These are phyloP conservation scores for Macrosteles quadrilineatus DNA, from an alignment of 1,140 invertebrate species.

Conservation along the genomic window DNA sequence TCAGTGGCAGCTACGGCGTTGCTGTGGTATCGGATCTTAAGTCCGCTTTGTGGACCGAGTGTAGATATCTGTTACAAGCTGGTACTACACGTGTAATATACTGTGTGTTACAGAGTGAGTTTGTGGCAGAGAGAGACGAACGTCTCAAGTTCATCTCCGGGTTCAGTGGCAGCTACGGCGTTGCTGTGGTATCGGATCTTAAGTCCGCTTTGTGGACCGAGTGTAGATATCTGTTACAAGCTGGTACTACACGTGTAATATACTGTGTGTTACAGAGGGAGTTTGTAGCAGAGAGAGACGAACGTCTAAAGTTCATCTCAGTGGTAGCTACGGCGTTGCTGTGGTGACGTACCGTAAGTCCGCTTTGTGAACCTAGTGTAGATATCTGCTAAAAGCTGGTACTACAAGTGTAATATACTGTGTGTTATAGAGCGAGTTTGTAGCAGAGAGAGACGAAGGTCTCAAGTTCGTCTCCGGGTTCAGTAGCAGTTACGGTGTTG, in stretches of 20 bases:
- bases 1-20: slow-evolving; percentile 85
- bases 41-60: slow-evolving; percentile 95
- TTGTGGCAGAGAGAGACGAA: slow-evolving; percentile 81
- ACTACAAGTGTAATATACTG: too few species aligned
- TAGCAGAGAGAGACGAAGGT: slow-evolving; percentile 64
- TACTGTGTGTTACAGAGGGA: slow-evolving; percentile 30
- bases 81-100: too few species aligned
- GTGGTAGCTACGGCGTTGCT: slow-evolving; percentile 77
- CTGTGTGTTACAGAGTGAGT: slow-evolving; percentile 86
- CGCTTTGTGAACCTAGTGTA: slow-evolving; percentile 80
- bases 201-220: slow-evolving; percentile 93
- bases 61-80: slow-evolving; percentile 75
- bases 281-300: slow-evolving; percentile 57
- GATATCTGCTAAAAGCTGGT: slow-evolving; percentile 28
- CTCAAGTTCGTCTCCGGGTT: slow-evolving; percentile 85
- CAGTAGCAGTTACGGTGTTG: slow-evolving; percentile 77
- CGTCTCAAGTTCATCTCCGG: slow-evolving; percentile 80
- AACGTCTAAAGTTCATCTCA: slow-evolving; percentile 77
- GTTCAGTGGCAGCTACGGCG: slow-evolving; percentile 88
- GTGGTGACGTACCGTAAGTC: slow-evolving; percentile 73
- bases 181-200: slow-evolving; percentile 75
- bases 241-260: too few species aligned
- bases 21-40: slow-evolving; percentile 79
- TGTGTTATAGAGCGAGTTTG: slow-evolving; percentile 24
- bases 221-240: too few species aligned